Percentiles rank a stretch among this genome's conserved stretches.
Conservation (phyloP, 2,797 vertebrate genomes). For the Margarornis squamiger region DNA sequence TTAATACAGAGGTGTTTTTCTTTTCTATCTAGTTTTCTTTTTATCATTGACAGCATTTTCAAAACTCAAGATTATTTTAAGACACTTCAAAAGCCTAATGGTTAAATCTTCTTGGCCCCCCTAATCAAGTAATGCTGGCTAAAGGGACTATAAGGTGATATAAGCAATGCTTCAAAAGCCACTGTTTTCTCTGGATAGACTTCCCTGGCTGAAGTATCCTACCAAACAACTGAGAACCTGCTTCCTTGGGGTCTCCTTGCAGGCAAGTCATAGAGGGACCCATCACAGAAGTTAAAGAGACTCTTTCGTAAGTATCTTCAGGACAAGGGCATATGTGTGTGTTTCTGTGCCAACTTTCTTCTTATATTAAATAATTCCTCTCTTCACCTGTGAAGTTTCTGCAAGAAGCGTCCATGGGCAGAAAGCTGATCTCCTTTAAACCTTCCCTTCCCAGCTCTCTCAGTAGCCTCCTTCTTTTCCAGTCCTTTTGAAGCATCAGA, state of each 20-base stretch:
- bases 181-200: background rate
- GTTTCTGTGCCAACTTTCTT: background rate
- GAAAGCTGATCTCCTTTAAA: background rate
- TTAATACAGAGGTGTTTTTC: background rate
- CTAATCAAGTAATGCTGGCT: background rate
- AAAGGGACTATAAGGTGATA: background rate
- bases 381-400: background rate
- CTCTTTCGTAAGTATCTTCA: background rate
- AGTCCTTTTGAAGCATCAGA: background rate
- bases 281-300: background rate
- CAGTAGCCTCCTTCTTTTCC: background rate
- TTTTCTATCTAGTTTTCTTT: background rate
- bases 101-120: background rate
- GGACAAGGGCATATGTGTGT: background rate
- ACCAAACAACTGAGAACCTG: background rate
- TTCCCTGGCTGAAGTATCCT: background rate
- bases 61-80: background rate
- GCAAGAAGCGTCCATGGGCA: background rate
- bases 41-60: background rate
- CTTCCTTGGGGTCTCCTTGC: background rate
- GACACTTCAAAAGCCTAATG: background rate
- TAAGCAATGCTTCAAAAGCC: background rate
- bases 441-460: background rate
- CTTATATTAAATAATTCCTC: background rate
- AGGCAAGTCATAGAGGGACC: background rate